These are phyloP conservation scores for Bursaphelenchus okinawaensis DNA, from an alignment of 2,888 invertebrate species.

Conservation along the genomic window DNA sequence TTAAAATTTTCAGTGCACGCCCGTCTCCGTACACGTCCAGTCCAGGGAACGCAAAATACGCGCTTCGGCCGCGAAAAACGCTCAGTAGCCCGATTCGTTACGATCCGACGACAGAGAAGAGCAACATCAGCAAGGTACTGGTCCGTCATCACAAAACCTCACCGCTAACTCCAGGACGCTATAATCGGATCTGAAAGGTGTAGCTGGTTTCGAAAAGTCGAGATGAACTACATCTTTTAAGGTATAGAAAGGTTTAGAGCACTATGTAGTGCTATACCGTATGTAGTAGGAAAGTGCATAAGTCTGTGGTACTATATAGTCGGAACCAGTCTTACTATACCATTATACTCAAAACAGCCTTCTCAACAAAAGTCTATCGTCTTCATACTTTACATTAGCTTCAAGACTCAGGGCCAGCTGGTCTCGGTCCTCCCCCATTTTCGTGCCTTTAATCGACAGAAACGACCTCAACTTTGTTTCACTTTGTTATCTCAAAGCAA, in stretches of 20 bases:
- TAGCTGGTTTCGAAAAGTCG: neutral
- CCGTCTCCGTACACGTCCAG: conserved; percentile 17
- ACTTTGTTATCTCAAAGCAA: neutral
- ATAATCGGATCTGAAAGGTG: no score
- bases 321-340: no score
- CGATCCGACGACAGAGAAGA: conserved; percentile 14
- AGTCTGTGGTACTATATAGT: no score
- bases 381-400: no score
- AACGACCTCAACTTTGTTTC: neutral
- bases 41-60: conserved; percentile 16
- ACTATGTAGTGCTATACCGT: no score
- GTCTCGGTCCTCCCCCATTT: neutral
- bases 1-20: conserved; percentile 13
- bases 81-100: conserved; percentile 12
- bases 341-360: no score
- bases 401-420: no score
- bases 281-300: no score
- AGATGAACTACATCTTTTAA: no score
- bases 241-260: no score
- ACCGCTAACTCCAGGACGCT: neutral
- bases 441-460: neutral
- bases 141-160: neutral
- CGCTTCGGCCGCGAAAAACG: conserved; percentile 20
- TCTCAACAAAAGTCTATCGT: no score
- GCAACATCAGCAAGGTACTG: neutral